These are phyloP conservation scores for Muscina levida DNA, from an alignment of 2,888 invertebrate genomes.

Conservation along the genomic window DNA sequence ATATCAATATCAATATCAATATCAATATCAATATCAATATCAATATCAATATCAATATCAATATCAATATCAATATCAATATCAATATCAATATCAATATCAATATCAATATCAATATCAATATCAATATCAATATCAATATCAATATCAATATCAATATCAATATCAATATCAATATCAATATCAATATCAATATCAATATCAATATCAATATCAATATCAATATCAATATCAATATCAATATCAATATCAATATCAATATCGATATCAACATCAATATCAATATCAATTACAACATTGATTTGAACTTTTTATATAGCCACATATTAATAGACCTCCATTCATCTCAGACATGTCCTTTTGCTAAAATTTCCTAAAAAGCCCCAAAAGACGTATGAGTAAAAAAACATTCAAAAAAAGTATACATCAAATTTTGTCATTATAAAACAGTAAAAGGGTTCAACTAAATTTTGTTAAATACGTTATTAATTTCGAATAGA, in stretches of 20 bases:
- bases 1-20: conserved; percentile 1
- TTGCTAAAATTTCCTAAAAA: no score
- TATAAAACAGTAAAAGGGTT: no score
- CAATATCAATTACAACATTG: background rate
- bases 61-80: conserved; percentile 1
- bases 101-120: background rate
- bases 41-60: no score
- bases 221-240: background rate
- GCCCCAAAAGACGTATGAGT: no score
- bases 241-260: conserved; percentile 1
- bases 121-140: background rate
- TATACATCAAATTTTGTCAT: no score
- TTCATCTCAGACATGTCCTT: no score
- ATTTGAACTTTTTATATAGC: no score
- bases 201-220: conserved; percentile 1
- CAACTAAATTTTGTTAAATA: no score
- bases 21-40: background rate
- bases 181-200: background rate
- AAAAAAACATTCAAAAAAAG: no score
- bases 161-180: background rate
- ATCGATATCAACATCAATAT: background rate
- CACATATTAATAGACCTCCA: no score
- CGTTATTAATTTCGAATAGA: no score
- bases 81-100: conserved; percentile 1
- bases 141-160: background rate